Evolutionary conservation across 2,888 invertebrate species (phyloP), one percentile per base, ranked within the genome.

Genomic region (Zaprionus obscuricornis): DNA sequence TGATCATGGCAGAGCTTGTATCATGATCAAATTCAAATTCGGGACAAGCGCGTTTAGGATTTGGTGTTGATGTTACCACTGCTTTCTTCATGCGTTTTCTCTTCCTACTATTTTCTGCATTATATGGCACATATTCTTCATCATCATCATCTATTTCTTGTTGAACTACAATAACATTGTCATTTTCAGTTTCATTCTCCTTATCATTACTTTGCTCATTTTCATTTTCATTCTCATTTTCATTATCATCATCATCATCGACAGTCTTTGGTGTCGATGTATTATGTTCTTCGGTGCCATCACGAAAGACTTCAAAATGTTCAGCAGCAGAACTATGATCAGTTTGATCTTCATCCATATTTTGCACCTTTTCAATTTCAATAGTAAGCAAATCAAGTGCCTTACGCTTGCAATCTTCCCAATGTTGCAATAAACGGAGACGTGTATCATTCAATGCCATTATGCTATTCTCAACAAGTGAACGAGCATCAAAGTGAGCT

Each of bases 331-430:
- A 1, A 4, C 26, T 47, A 2, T 37, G 49, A 6, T 62, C 49
- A 7, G n/a, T n/a, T n/a, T 69, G 49, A 0, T 57, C 52, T 22
- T 59, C 20, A 10, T 83, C 79, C 43, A 73, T 34, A 1, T 37
- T 29, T 34, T 79, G 79, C 2, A 87, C 45, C 27, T 77, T 71
- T 16, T 79, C 79, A 1, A 84, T 73, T 8, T 84, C 73, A 5
- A 50, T 36, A 1, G 60, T 70, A 0, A 86, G 49, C 40, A 73
- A 36, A 24, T 75, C 67, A 1, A 86, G 57, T 0, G 72, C 82
- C 10, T 59, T 68, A 1, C 70, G 70, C 20, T 86, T 87, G 34
- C 42, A 63, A 2, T 39, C 33, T 36, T 87, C 82, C 87, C 86
- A 87, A 1, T 42, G 51, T 31, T 71, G 56, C 2, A 82, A 22